These are phyloP conservation scores for Mobula hypostoma DNA, from an alignment of 2,113 vertebrate species.

Conservation along the genomic window DNA sequence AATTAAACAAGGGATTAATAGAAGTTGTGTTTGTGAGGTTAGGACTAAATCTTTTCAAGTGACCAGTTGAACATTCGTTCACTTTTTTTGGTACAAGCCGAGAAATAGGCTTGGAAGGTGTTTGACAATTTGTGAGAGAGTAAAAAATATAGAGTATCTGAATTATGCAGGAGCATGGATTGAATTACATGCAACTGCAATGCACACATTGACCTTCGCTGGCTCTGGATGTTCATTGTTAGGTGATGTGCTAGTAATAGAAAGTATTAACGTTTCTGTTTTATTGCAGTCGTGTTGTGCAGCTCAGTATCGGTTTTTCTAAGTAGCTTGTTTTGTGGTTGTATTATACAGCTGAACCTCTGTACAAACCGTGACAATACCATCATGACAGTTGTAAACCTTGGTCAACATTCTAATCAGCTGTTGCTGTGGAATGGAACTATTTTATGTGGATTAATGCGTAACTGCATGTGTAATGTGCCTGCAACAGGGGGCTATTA, in stretches of 20 bases:
- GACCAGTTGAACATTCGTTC: conserved; percentile 70
- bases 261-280: conserved; percentile 1
- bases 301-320: conserved; percentile 7
- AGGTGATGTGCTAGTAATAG: conserved; percentile 32
- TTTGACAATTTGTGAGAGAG: conserved; percentile 10
- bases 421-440: neutral
- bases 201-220: conserved; percentile 33
- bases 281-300: neutral
- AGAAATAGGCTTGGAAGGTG: conserved; percentile 27
- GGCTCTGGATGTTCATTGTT: conserved; percentile 38
- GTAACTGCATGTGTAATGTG: neutral
- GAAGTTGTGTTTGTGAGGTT: conserved; percentile 97
- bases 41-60: conserved; percentile 79
- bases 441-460: neutral
- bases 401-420: neutral
- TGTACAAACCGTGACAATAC: neutral
- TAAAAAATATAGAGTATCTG: conserved; percentile 27
- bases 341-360: neutral
- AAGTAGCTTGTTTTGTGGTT: neutral
- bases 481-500: neutral
- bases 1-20: conserved; percentile 87
- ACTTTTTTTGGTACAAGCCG: neutral
- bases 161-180: conserved; percentile 36
- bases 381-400: conserved; percentile 4
- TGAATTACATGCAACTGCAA: conserved; percentile 35